Evolutionary conservation across 2,888 invertebrate species (phyloP), one percentile per base, ranked within the genome.

Genomic region (Scaptomyza parva): DNA sequence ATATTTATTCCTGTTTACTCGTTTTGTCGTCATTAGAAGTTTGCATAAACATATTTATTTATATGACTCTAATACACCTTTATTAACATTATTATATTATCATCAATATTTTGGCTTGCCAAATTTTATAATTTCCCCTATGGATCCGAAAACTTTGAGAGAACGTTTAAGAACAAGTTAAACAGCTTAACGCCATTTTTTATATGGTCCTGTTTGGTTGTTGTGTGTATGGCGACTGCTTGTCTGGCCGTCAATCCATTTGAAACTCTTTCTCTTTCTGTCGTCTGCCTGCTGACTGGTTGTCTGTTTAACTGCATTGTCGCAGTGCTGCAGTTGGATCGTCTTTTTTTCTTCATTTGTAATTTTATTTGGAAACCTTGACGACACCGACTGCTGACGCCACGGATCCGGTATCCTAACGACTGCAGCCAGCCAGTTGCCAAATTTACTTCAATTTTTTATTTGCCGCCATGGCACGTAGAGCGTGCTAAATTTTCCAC

Each of bases 371-470:
- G 52, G 37, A 53, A 67, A 68, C 67, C 72, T 75, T 81, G 76
- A 76, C 63, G 66, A 66, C 65, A 62, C 62, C 53, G 41, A 69
- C 63, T 63, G 75, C 87, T 78, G 86, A 70, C 76, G 83, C 83
- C 78, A 64, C 47, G 55, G 48, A 70, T 60, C 26, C 60, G 64
- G 76, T 58, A 59, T 60, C 66, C 72, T 77, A 78, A 78, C 78
- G 71, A 80, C 81, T 77, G 70, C 69, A 78, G 70, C 60, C 70
- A 70, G 82, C 55, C 75, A 74, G 82, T 86, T 86, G 82, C 88
- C 82, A 82, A 88, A 82, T 88, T 82, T 82, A 82, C 80, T 82
- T 88, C 70, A 79, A 82, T 82, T 88, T 82, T 88, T 82, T 88
- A 82, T 87, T 82, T 87, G 76, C 54, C 76, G 63, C 63, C 53